Conservation (phyloP, 2,113 vertebrate genomes). For the Climacteris rufus region DNA sequence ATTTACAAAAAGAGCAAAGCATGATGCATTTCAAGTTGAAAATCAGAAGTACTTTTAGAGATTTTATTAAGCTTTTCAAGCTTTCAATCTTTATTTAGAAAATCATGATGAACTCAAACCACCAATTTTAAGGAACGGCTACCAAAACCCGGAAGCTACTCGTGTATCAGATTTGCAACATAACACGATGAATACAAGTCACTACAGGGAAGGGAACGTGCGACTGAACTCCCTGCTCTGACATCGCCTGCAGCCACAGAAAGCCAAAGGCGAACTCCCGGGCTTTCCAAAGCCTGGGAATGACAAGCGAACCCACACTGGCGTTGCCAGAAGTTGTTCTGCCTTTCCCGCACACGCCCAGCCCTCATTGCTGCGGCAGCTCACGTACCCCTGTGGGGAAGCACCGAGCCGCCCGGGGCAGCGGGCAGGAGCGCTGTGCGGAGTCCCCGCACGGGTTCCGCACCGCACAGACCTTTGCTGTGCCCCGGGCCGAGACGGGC, state of each 20-base stretch:
- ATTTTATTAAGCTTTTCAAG: background rate
- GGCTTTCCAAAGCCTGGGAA: too few relatives aligned
- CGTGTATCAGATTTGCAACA: accelerated
- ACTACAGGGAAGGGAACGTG: accelerated
- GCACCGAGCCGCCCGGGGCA: background rate
- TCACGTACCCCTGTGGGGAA: background rate
- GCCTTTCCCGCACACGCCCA: background rate
- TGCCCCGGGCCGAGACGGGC: background rate
- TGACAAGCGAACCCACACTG: accelerated
- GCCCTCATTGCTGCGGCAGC: background rate
- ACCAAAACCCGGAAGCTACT: accelerated
- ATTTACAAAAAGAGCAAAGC: accelerated
- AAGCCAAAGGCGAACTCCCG: too few relatives aligned
- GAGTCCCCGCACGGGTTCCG: accelerated
- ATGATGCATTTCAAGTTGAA: accelerated
- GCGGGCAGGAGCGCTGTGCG: accelerated
- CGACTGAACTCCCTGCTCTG: accelerated
- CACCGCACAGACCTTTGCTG: accelerated
- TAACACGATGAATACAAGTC: accelerated
- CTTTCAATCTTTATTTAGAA: background rate
- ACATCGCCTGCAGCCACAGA: accelerated
- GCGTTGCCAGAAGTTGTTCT: background rate
- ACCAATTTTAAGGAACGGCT: accelerated
- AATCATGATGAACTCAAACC: accelerated
- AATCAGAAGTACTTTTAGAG: background rate